These are phyloP conservation scores for Gyrodactylus bullatarudis DNA, from an alignment of 1,140 invertebrate species.

Conservation along the genomic window DNA sequence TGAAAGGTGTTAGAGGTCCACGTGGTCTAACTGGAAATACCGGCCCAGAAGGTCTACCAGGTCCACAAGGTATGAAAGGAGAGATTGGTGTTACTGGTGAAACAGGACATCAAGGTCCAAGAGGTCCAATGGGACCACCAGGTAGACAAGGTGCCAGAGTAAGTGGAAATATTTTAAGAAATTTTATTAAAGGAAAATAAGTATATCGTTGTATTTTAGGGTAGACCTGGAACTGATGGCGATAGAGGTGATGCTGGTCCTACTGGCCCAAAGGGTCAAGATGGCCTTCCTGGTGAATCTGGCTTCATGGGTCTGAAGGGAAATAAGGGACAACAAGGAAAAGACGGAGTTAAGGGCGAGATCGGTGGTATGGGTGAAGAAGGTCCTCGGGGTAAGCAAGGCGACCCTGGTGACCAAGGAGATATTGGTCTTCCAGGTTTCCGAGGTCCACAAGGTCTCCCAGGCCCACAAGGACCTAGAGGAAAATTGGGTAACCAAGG, in stretches of 20 bases:
- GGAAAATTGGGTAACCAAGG: slow-evolving; percentile 8
- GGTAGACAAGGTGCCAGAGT: slow-evolving; percentile 8
- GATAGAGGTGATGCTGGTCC: not conserved
- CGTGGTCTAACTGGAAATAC: slow-evolving; percentile 2
- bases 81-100: slow-evolving; percentile 8
- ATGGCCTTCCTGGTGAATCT: not conserved
- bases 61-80: slow-evolving; percentile 8
- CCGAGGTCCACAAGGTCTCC: not conserved
- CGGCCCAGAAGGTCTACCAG: slow-evolving; percentile 5
- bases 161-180: not conserved
- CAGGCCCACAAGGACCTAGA: slow-evolving; percentile 4
- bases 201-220: slow-evolving; percentile 3
- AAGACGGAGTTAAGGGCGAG: not conserved
- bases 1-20: not conserved
- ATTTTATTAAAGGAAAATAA: not conserved
- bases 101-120: slow-evolving; percentile 5
- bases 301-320: slow-evolving; percentile 6
- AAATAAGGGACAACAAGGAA: not conserved
- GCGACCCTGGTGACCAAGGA: slow-evolving; percentile 4
- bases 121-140: slow-evolving; percentile 1
- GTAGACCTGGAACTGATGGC: not conserved
- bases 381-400: not conserved
- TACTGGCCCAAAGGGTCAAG: not conserved
- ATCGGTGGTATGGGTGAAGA: slow-evolving; percentile 1
- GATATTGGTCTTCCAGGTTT: slow-evolving; percentile 7